phyloP scores from a whole-genome alignment of 2,113 vertebrate genomes.

The Oenanthe oenanthe region DNA sequence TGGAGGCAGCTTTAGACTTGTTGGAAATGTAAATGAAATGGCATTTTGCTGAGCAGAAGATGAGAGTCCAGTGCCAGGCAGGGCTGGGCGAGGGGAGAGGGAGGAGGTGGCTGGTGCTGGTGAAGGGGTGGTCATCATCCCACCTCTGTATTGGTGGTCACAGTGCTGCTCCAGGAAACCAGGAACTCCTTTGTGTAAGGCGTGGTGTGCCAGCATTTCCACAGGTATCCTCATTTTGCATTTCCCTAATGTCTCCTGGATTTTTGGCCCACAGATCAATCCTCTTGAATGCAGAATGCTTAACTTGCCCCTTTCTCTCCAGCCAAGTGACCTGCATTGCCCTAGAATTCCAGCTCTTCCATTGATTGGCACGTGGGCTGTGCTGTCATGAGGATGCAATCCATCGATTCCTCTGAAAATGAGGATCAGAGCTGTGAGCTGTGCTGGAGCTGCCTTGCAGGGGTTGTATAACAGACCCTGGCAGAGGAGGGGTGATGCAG shows the following conservation, averaged over 20 bases:
- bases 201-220: not conserved
- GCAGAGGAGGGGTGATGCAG: not conserved
- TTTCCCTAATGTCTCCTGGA: not conserved
- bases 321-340: not conserved
- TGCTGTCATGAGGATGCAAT: not conserved
- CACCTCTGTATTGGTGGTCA: not conserved
- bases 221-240: not conserved
- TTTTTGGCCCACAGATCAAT: not conserved
- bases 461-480: constrained; percentile 6
- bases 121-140: accelerated
- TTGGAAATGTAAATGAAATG: not conserved
- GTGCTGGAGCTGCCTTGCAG: not conserved
- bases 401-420: not conserved
- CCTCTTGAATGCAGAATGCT: not conserved
- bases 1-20: not conserved
- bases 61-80: not conserved
- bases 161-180: not conserved
- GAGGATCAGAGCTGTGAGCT: not conserved
- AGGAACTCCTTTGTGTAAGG: not conserved
- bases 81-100: not conserved
- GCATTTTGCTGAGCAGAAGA: not conserved
- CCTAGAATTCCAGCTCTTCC: not conserved
- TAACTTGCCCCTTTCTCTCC: not conserved
- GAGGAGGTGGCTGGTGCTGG: not conserved
- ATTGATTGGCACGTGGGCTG: not conserved